phyloP scores from a whole-genome alignment of 2,113 vertebrate genomes.

The Burhinus oedicnemus region DNA sequence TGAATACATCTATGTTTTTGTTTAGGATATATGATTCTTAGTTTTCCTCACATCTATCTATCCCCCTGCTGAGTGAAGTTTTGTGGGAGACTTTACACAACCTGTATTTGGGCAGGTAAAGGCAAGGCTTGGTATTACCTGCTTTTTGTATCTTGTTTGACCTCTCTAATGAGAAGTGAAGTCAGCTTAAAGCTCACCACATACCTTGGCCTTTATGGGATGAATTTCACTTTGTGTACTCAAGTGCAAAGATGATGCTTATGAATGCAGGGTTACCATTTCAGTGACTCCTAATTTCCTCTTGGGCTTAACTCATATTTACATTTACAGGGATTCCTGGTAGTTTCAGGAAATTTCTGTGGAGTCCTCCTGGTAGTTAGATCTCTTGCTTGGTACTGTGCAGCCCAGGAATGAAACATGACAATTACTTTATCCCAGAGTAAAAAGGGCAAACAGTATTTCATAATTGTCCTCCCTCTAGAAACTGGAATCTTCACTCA shows the following conservation, averaged over 20 bases:
- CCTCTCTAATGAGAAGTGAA: not conserved
- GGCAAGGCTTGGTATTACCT: not conserved
- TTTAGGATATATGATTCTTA: not conserved
- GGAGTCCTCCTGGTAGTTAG: not conserved
- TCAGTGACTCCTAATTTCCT: not conserved
- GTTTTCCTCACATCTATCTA: not conserved
- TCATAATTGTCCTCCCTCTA: not conserved
- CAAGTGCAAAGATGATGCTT: not conserved
- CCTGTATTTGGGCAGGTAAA: not conserved
- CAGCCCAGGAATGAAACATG: constrained; percentile 31
- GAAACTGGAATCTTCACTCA: not conserved
- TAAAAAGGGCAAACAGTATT: constrained; percentile 1
- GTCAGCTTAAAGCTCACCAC: not conserved
- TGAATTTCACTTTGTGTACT: not conserved
- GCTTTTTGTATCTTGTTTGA: not conserved
- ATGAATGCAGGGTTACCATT: not conserved
- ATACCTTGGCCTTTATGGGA: not conserved
- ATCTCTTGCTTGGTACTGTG: not conserved
- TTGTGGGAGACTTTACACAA: not conserved
- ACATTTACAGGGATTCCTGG: constrained; percentile 21
- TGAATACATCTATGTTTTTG: not conserved
- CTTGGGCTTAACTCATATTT: not conserved
- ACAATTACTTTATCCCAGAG: constrained; percentile 1
- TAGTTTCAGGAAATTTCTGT: constrained; percentile 24
- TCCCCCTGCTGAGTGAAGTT: not conserved